Evolutionary conservation across 2,888 invertebrate genomes (phyloP).

Genomic region (Chydorus sphaericus): DNA sequence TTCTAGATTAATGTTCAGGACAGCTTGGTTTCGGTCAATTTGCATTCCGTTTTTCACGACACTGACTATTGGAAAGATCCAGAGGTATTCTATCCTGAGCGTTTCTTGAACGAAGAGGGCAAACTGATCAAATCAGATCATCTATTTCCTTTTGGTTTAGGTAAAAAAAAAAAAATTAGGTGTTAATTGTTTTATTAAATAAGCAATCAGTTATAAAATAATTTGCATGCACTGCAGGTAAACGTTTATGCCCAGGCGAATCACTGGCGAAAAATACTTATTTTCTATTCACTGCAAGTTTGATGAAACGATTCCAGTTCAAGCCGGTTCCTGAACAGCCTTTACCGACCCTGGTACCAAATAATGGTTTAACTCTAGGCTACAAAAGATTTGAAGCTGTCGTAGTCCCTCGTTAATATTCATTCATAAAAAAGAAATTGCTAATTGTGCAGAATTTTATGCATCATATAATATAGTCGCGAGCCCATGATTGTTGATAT

Average conservation of each 20-base stretch:
- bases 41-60: constrained; percentile 42
- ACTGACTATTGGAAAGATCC: constrained; percentile 44
- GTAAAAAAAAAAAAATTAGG: constrained; percentile 27
- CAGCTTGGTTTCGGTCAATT: constrained; percentile 36
- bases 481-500: too few relatives aligned
- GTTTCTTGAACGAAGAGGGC: constrained; percentile 43
- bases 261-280: constrained; percentile 18
- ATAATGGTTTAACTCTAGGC: constrained; percentile 17
- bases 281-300: constrained; percentile 17
- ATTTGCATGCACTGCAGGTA: too few relatives aligned
- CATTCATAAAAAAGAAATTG: too few relatives aligned
- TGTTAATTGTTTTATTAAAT: background rate
- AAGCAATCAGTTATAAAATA: background rate
- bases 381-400: background rate
- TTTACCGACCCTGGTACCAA: constrained; percentile 11
- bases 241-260: constrained; percentile 20
- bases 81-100: constrained; percentile 43
- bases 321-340: constrained; percentile 14
- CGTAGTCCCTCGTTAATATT: background rate
- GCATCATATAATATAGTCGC: too few relatives aligned
- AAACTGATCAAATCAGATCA: constrained; percentile 40
- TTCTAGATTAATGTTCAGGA: constrained; percentile 26
- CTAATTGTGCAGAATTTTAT: too few relatives aligned
- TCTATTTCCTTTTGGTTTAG: constrained; percentile 48
- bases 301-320: constrained; percentile 19